Evolutionary conservation across 2,113 vertebrate genomes (phyloP), one percentile per base, ranked within the genome.

Genomic region (Nesospiza acunhae): DNA sequence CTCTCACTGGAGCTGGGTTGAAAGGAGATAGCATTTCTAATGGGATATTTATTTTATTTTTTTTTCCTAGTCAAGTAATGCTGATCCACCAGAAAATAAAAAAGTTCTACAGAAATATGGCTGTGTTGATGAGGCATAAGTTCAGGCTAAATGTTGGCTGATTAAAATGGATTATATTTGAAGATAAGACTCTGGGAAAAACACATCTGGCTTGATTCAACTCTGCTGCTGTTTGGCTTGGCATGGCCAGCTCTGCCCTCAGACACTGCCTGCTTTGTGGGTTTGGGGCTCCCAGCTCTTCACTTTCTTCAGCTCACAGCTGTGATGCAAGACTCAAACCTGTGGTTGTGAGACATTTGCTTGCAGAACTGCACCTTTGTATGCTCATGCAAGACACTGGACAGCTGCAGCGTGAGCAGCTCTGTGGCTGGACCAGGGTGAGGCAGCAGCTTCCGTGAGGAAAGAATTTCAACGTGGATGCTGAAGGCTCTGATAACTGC

Each of bases 391-490:
- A 67, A 67, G 70, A 27, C 33, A 5, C 19, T 12, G 67, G 46
- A 9, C 20, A 63, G 33, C 13, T 46, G 47, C 26, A 52, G 49
- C 0, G 0, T 30, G 19, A 18, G 22, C 27, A 46, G 26, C 19
- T 41, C 63, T 2, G 49, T 22, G 41, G 31, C 23, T 37, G 55
- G n/a, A 86, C 14, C n/a, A 31, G 18, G 7, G 23, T 0, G 0
- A 2, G 2, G n/a, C 27, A 13, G 30, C 0, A 0, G 20, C 66
- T 70, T 52, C 62, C 47, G 7, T 1, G 1, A 75, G 52, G 27
- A 18, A 42, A 26, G 21, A 26, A 19, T 66, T 81, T 72, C 49
- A 60, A 7, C 67, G n/a, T 7, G 21, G 31, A 16, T 44, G 44
- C 21, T 41, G 49, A 37, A 47, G 67, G 20, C 63, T 90, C 67